These are phyloP conservation scores for Leucoma salicis DNA, from an alignment of 2,888 invertebrate species.

Conservation along the genomic window DNA sequence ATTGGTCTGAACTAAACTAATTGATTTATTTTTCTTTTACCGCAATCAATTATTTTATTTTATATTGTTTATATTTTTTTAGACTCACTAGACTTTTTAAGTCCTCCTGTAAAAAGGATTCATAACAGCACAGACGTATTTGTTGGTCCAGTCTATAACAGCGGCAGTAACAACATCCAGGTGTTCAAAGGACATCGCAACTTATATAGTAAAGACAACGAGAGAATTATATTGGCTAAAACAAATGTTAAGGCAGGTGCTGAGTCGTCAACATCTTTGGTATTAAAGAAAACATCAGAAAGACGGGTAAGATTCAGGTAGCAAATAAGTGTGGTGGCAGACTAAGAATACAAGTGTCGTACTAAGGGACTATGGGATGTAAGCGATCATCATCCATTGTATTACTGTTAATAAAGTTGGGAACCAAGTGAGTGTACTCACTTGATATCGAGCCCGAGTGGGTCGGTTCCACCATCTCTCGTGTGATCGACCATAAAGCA, in stretches of 20 bases:
- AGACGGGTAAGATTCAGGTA: slow-evolving; percentile 42
- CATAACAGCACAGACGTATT: slow-evolving; percentile 15
- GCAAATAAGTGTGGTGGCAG: too few species aligned
- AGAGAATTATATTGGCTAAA: slow-evolving; percentile 1
- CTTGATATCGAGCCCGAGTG: too few species aligned
- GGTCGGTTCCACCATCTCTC: too few species aligned
- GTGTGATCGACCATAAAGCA: too few species aligned
- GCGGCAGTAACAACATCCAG: slow-evolving; percentile 11
- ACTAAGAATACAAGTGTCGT: too few species aligned
- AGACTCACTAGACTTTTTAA: slow-evolving; percentile 58
- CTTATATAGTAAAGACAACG: slow-evolving; percentile 2
- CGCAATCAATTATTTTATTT: slow-evolving; percentile 25
- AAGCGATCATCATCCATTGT: too few species aligned
- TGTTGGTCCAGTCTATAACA: slow-evolving; percentile 10
- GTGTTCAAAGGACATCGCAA: slow-evolving; percentile 13
- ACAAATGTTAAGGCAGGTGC: slow-evolving; percentile 2
- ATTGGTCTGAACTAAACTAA: slow-evolving; percentile 44
- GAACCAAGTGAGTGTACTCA: too few species aligned
- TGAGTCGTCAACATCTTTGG: slow-evolving; percentile 34
- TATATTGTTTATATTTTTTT: slow-evolving; percentile 47
- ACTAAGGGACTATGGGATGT: too few species aligned
- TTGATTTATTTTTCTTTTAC: slow-evolving; percentile 13
- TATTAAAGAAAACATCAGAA: slow-evolving; percentile 44
- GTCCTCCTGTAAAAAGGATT: slow-evolving; percentile 48
- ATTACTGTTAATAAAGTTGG: too few species aligned